Evolutionary conservation across 1,140 invertebrate genomes (phyloP).

Genomic region (Drosophila nigromelanica): DNA sequence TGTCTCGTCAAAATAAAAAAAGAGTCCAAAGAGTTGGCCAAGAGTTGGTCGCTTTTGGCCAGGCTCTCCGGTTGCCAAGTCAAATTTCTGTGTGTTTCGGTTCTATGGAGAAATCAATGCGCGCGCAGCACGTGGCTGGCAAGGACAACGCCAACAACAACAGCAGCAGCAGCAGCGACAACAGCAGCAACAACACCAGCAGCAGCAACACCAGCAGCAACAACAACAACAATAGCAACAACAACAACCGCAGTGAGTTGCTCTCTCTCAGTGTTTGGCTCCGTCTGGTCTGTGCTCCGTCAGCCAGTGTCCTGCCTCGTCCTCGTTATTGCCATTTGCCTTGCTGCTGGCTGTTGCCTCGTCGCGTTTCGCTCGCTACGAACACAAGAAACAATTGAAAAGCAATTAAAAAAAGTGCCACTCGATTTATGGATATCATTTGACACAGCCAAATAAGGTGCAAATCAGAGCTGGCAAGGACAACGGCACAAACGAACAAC

Average conservation of each 20-base stretch:
- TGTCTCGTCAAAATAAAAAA: conserved; percentile 53
- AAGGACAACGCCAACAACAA: conserved; percentile 55
- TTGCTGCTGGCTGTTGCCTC: conserved; percentile 43
- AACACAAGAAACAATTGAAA: conserved; percentile 36
- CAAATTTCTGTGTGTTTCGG: conserved; percentile 16
- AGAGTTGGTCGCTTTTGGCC: conserved; percentile 1
- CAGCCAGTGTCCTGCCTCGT: conserved; percentile 53
- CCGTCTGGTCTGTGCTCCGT: conserved; percentile 45
- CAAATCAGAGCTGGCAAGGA: conserved; percentile 53
- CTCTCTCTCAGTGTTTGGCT: conserved; percentile 24
- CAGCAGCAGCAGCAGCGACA: conserved; percentile 29
- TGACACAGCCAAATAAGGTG: conserved; percentile 62
- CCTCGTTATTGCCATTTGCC: conserved; percentile 62
- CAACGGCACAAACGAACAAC: conserved; percentile 10
- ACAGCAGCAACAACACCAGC: conserved; percentile 13
- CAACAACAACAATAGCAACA: conserved; percentile 42
- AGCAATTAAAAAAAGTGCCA: conserved; percentile 62
- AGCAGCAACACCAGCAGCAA: conserved; percentile 48
- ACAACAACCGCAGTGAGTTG: conserved; percentile 11
- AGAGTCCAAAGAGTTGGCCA: conserved; percentile 18
- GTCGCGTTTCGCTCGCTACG: conserved; percentile 41
- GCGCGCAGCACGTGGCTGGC: conserved; percentile 77
- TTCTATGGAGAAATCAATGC: conserved; percentile 56
- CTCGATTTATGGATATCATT: conserved; percentile 66
- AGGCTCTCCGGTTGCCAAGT: conserved; percentile 34